Base-by-base conservation (phyloP, 2,888 invertebrate species). In the Sphaerophoria taeniata region DNA sequence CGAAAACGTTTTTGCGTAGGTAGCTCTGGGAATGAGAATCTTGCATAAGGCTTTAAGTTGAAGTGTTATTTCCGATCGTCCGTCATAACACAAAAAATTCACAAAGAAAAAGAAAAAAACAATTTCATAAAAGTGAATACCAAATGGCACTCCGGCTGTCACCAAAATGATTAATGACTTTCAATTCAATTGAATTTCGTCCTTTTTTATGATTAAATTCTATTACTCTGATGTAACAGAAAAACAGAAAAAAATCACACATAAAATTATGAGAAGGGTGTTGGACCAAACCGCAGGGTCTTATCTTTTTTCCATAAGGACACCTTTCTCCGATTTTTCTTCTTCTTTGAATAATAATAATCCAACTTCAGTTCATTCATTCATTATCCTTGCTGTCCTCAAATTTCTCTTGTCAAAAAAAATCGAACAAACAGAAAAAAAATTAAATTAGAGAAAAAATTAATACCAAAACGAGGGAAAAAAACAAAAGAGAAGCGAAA, bases 141-240 rank as follows among this genome's bases (percentile, higher is more conserved):
- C 75, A 69, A 85, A 76, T 76, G 72, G 33, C 73, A 80, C 76
- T 73, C 71, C 77, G 69, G 60, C 76, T 81, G 81, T 81, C 85
- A 77, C 76, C 81, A 47, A n/a, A 69, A 81, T 81, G 85, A 85
- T 85, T 76, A 81, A 85, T 85, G 85, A 70, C 69, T 81, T 81
- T 73, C 81, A 81, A 85, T 85, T 81, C 76, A 81, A 81, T 74
- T 36, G 39, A 51, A 61, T 55, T 67, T 56, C 12, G 65, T 49
- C n/a, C 53, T 33, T 63, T 67, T 36, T 49, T 47, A 70, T 58
- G 76, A 85, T 76, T 65, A 77, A 73, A 72, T 81, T 77, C 69
- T 81, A 70, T 61, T 36, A 73, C 56, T 82, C 60, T 70, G 36
- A 1, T 14, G 33, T 34, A 60, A 78, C 16, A 60, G 33, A 60